Conservation (phyloP, 2,113 vertebrate species). For the Glaucidium brasilianum region DNA sequence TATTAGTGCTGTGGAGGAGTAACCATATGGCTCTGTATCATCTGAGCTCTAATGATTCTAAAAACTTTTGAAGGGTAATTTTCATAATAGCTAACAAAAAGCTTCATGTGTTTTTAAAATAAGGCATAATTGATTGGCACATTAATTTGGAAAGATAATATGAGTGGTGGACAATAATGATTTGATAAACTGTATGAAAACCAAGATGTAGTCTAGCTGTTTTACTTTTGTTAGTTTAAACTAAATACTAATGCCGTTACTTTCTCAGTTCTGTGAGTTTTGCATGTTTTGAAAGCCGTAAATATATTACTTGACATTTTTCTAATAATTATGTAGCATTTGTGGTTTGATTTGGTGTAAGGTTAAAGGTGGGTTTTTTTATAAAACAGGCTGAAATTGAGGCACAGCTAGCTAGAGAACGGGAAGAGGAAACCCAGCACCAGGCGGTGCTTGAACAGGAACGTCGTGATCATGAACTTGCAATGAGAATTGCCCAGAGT, state of each 20-base stretch:
- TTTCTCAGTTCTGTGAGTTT: neutral
- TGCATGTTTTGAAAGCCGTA: neutral
- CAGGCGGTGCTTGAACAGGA: slow-evolving; percentile 92
- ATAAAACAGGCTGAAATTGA: slow-evolving; percentile 87
- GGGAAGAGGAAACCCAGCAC: slow-evolving; percentile 84
- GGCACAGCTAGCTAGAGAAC: slow-evolving; percentile 83
- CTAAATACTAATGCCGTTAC: neutral
- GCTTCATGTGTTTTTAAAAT: neutral
- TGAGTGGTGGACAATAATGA: neutral
- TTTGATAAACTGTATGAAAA: neutral
- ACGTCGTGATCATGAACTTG: slow-evolving; percentile 90
- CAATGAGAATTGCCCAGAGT: slow-evolving; percentile 91
- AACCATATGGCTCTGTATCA: neutral
- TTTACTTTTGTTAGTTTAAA: neutral
- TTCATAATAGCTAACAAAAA: neutral
- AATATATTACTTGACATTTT: neutral
- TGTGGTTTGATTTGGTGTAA: neutral
- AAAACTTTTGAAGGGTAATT: neutral
- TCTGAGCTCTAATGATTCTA: neutral
- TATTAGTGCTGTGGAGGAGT: neutral
- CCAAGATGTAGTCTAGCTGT: neutral
- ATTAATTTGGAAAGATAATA: neutral
- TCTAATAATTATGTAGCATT: neutral
- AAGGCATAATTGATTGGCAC: neutral
- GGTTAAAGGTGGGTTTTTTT: neutral